phyloP scores from a whole-genome alignment of 1,140 invertebrate genomes.

The Brachionus manjavacas region DNA sequence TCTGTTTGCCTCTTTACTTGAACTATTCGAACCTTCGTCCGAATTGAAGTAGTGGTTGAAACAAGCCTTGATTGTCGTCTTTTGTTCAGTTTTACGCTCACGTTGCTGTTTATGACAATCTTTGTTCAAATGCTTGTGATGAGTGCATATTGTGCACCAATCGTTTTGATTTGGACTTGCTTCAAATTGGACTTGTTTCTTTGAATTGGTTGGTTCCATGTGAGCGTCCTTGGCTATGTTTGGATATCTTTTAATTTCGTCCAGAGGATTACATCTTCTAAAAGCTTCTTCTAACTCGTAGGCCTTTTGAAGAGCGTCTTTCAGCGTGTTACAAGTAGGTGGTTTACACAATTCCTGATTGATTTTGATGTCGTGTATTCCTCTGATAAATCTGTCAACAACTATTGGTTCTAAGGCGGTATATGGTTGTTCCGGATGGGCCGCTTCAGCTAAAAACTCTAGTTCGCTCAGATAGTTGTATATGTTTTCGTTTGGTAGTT shows the following conservation, averaged over 20 bases:
- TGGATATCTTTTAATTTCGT: no score
- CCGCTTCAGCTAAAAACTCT: not conserved
- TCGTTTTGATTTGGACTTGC: not conserved
- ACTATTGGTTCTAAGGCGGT: not conserved
- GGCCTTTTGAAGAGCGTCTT: no score
- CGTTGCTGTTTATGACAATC: conserved; percentile 8
- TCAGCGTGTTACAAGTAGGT: not conserved
- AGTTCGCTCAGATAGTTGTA: conserved; percentile 10
- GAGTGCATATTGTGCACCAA: not conserved
- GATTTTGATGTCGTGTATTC: conserved; percentile 2
- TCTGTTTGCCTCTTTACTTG: not conserved
- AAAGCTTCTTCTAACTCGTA: no score
- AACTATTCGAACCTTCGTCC: not conserved
- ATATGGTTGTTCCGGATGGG: not conserved
- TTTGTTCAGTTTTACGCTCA: not conserved
- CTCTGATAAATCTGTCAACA: conserved; percentile 22
- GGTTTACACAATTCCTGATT: conserved; percentile 12
- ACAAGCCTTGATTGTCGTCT: conserved; percentile 1
- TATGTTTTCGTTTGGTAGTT: conserved; percentile 23
- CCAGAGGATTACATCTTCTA: no score
- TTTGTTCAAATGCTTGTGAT: conserved; percentile 10
- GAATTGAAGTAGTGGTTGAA: not conserved
- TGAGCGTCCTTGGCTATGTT: no score
- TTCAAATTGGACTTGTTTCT: not conserved
- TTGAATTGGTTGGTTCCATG: not conserved